These are phyloP conservation scores for Diaprepes abbreviatus DNA, from an alignment of 2,888 invertebrate genomes.

Conservation along the genomic window DNA sequence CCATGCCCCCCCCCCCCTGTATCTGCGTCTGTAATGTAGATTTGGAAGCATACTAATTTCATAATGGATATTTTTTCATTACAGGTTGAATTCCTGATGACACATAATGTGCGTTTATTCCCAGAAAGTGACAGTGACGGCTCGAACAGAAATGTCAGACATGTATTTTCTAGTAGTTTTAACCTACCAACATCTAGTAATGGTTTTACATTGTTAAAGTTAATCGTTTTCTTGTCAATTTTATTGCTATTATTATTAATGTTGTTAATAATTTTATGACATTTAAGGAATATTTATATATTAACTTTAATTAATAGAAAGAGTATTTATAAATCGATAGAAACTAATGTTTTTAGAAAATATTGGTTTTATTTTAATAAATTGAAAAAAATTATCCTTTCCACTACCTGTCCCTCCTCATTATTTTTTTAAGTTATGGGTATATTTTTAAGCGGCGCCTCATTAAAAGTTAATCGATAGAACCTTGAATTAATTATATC, in stretches of 20 bases:
- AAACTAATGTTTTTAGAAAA: slow-evolving; percentile 44
- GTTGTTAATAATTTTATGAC: slow-evolving; percentile 50
- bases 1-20: too few relatives aligned
- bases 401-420: background rate
- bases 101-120: slow-evolving; percentile 51
- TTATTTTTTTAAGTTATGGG: too few relatives aligned
- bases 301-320: slow-evolving; percentile 48
- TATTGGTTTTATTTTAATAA: slow-evolving; percentile 24
- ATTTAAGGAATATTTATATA: slow-evolving; percentile 56
- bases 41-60: slow-evolving; percentile 5
- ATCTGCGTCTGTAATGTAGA: too few relatives aligned
- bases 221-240: slow-evolving; percentile 60
- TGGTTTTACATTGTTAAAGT: slow-evolving; percentile 45
- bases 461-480: too few relatives aligned
- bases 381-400: background rate
- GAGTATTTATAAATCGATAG: slow-evolving; percentile 46
- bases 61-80: slow-evolving; percentile 47
- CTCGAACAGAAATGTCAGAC: slow-evolving; percentile 23
- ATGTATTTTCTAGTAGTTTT: slow-evolving; percentile 35
- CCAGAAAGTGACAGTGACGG: slow-evolving; percentile 39
- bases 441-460: too few relatives aligned
- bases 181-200: slow-evolving; percentile 41
- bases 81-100: slow-evolving; percentile 61
- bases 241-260: slow-evolving; percentile 59
- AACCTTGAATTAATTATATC: too few relatives aligned